A percentile compares a stretch with the other conserved stretches of the same genome.
These are phyloP conservation scores for Pomacea maculata DNA, from an alignment of 1,140 invertebrate genomes.

Conservation along the genomic window DNA sequence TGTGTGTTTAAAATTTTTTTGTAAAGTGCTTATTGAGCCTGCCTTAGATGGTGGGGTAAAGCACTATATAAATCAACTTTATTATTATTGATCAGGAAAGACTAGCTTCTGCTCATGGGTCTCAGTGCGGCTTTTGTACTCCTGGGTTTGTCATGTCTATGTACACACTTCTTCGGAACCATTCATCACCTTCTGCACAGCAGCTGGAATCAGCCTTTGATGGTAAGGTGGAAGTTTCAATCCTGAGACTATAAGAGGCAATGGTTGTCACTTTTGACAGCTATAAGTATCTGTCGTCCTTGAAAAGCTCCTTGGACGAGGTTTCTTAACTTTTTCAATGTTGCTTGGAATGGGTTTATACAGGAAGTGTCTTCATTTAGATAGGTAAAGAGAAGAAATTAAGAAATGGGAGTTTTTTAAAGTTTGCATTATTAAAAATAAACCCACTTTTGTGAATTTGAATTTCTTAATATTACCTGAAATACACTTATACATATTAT, in stretches of 20 bases:
- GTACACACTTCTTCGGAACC: constrained; percentile 60
- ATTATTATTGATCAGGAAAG: constrained; percentile 43
- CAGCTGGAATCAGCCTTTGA: constrained; percentile 54
- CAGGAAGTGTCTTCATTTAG: no score
- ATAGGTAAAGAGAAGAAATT: no score
- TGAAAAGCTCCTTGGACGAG: neutral
- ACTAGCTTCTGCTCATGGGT: constrained; percentile 60
- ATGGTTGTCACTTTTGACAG: neutral
- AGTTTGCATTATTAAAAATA: neutral
- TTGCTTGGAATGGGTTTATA: neutral
- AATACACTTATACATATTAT: no score
- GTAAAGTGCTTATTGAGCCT: neutral
- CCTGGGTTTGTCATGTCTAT: constrained; percentile 65
- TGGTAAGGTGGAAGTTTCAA: constrained; percentile 29
- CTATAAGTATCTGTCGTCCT: no score
- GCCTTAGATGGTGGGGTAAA: no score
- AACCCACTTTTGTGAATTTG: neutral
- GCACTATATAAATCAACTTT: no score
- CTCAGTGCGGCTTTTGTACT: constrained; percentile 66
- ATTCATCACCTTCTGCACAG: constrained; percentile 46
- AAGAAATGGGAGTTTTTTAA: no score
- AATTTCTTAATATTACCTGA: neutral
- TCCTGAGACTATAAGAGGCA: neutral
- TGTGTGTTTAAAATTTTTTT: no score
- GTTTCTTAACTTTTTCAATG: neutral